Conservation (phyloP, 2,113 vertebrate species). For the Zosterops lateralis region DNA sequence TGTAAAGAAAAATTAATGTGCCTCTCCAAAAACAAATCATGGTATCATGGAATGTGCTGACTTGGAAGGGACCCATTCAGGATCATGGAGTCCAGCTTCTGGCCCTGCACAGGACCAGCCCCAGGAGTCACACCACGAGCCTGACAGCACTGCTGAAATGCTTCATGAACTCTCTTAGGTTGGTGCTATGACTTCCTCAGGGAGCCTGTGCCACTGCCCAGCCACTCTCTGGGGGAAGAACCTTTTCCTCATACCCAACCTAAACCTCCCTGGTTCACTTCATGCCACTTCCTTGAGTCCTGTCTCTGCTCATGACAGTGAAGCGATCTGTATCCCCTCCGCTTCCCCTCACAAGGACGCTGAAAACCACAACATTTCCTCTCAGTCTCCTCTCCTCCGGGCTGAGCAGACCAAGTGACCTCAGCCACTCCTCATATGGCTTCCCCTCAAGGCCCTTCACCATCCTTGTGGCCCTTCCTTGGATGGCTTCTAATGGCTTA, state of each 20-base stretch:
- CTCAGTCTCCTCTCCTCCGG: not conserved
- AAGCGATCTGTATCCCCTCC: not conserved
- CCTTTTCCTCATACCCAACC: not conserved
- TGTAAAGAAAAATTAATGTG: fast-evolving
- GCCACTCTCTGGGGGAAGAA: not conserved
- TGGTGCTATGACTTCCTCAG: not conserved
- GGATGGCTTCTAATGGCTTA: fast-evolving
- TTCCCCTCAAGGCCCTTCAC: not conserved
- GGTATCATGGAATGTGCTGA: not conserved
- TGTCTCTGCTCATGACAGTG: not conserved
- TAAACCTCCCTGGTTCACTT: not conserved
- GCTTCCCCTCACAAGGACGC: fast-evolving
- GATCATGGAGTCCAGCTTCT: not conserved
- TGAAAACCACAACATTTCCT: not conserved
- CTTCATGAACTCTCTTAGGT: fast-evolving
- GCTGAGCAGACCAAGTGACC: not conserved
- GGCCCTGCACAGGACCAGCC: not conserved
- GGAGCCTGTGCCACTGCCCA: not conserved
- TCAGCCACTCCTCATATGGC: not conserved
- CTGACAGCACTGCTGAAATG: not conserved
- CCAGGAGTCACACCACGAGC: not conserved
- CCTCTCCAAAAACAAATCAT: not conserved
- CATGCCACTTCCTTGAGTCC: not conserved
- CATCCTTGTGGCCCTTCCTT: not conserved
- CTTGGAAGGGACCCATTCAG: not conserved